Conservation (phyloP, 2,797 vertebrate genomes). For the Emys orbicularis region DNA sequence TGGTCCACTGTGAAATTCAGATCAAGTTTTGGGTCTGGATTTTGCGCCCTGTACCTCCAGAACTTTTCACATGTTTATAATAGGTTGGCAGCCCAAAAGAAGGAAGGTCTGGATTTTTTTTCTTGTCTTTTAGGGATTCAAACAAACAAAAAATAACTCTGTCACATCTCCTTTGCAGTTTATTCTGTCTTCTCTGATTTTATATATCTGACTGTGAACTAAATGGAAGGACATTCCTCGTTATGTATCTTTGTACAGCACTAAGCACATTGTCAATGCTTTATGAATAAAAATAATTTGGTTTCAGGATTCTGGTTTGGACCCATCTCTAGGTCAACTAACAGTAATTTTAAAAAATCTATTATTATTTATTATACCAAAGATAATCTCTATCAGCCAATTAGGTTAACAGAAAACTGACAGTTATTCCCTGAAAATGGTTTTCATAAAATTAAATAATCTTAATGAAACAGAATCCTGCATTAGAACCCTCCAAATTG, state of each 20-base stretch:
- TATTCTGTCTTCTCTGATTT: slow-evolving; percentile 11
- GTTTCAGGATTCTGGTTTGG: background rate
- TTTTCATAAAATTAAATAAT: background rate
- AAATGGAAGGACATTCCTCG: background rate
- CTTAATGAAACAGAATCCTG: background rate
- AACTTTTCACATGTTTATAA: slow-evolving; percentile 11
- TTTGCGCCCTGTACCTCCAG: background rate
- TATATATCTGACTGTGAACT: background rate
- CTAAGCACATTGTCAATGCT: background rate
- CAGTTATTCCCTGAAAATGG: background rate
- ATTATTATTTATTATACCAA: background rate
- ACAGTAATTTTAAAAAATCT: background rate
- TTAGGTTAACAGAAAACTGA: background rate
- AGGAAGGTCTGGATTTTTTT: background rate
- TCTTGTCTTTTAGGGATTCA: background rate
- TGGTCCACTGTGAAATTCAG: background rate
- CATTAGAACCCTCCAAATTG: background rate
- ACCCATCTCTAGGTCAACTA: background rate
- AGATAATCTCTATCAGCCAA: background rate
- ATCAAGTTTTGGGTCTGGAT: background rate
- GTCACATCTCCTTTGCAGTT: background rate
- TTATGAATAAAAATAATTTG: background rate
- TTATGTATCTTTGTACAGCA: slow-evolving; percentile 15
- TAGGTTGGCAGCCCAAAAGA: slow-evolving; percentile 3
- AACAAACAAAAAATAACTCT: background rate